Conservation (phyloP, 2,888 invertebrate genomes). For the Nemurella pictetii region DNA sequence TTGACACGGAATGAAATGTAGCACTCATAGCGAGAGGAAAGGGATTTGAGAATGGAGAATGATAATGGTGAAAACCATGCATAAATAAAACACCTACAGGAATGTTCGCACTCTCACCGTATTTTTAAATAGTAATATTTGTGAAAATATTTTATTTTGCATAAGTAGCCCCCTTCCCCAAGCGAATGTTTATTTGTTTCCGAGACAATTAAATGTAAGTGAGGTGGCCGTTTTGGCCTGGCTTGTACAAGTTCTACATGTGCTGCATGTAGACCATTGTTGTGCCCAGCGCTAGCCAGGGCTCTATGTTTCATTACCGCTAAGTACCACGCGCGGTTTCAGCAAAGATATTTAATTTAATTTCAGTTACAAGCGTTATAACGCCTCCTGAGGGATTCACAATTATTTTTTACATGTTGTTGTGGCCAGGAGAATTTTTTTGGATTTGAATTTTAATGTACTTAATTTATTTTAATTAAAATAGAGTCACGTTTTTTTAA, state of each 20-base stretch:
- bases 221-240: background rate
- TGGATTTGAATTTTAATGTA: background rate
- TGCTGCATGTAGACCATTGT: background rate
- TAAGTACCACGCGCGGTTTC: background rate
- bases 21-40: background rate
- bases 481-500: no score
- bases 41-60: background rate
- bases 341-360: background rate
- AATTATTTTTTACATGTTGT: background rate
- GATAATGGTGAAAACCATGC: background rate
- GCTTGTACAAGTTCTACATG: background rate
- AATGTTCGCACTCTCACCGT: background rate
- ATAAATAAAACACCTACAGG: background rate
- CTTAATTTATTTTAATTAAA: slow-evolving; percentile 24
- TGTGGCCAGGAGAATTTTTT: background rate
- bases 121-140: background rate
- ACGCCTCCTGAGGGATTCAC: slow-evolving; percentile 15
- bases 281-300: no score
- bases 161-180: background rate
- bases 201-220: background rate
- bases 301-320: no score
- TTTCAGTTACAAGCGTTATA: background rate
- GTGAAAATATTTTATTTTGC: background rate
- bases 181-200: background rate
- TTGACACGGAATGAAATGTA: background rate